Conservation (phyloP, 2,888 invertebrate genomes). For the Nomada ruficornis region DNA sequence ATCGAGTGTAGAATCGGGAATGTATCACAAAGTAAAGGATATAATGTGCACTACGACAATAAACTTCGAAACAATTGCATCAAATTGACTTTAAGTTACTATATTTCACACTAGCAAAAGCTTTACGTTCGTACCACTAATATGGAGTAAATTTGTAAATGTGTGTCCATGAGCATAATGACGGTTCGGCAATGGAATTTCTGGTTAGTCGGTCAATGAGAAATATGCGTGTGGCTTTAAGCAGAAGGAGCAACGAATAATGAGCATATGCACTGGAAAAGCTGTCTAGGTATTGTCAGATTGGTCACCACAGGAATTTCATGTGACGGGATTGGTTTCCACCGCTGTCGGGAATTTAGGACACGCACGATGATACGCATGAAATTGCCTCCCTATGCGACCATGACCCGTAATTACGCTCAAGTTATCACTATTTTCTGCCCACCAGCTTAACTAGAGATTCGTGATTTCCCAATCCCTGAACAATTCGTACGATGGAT, state of each 20-base stretch:
- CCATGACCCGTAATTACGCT: constrained; percentile 56
- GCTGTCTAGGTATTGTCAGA: constrained; percentile 50
- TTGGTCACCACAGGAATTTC: constrained; percentile 60
- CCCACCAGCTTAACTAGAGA: background rate
- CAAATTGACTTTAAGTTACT: too few relatives aligned
- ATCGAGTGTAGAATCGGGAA: too few relatives aligned
- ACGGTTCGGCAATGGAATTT: constrained; percentile 12
- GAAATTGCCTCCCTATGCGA: constrained; percentile 66
- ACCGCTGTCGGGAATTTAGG: constrained; percentile 68
- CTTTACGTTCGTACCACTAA: too few relatives aligned
- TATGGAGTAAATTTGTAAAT: too few relatives aligned
- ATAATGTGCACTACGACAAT: too few relatives aligned
- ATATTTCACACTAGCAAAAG: too few relatives aligned
- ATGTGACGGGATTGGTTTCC: constrained; percentile 64
- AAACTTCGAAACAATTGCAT: too few relatives aligned
- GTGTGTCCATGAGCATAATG: background rate
- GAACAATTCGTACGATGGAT: background rate
- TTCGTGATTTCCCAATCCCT: background rate
- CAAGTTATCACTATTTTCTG: constrained; percentile 59
- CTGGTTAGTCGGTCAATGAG: constrained; percentile 37
- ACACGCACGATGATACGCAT: constrained; percentile 66
- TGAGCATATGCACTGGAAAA: constrained; percentile 54
- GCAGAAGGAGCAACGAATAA: constrained; percentile 56
- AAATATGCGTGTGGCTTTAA: constrained; percentile 47
- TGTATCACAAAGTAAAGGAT: too few relatives aligned